Evolutionary conservation across 2,888 invertebrate genomes (phyloP).

Genomic region (Cryptocheilus praepositus): DNA sequence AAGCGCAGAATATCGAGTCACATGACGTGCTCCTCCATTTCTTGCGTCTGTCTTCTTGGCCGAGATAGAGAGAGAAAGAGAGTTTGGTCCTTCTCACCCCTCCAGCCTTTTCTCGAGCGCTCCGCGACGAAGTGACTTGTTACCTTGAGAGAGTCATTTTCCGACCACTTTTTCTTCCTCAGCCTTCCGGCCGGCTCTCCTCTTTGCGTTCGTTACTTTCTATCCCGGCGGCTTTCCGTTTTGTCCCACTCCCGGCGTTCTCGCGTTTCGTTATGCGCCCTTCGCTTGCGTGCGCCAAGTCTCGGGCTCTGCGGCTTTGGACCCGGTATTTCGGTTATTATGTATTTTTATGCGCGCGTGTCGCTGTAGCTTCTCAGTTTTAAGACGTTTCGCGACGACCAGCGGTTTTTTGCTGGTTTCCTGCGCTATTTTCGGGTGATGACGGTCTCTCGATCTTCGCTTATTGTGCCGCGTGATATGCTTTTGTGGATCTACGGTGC

Average conservation of each 20-base stretch:
- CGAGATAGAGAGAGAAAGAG: neutral
- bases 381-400: neutral
- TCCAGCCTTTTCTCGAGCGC: no score
- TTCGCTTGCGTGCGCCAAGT: no score
- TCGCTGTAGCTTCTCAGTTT: neutral
- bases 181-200: conserved; percentile 22
- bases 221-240: no score
- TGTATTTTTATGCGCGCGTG: neutral
- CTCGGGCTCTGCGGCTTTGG: no score
- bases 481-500: no score
- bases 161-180: conserved; percentile 23
- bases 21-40: conserved; percentile 29
- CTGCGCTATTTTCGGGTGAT: no score
- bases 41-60: conserved; percentile 26
- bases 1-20: conserved; percentile 34
- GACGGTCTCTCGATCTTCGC: neutral
- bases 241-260: neutral
- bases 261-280: neutral
- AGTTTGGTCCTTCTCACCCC: no score
- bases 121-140: conserved; percentile 57
- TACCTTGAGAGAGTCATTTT: conserved; percentile 61
- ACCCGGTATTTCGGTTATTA: neutral
- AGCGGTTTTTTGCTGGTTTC: neutral
- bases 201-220: conserved; percentile 10
- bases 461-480: no score